A percentile compares a stretch with the other conserved stretches of the same genome.
Evolutionary conservation across 1,140 invertebrate genomes (phyloP).

Genomic region (Meteorus sp.): DNA sequence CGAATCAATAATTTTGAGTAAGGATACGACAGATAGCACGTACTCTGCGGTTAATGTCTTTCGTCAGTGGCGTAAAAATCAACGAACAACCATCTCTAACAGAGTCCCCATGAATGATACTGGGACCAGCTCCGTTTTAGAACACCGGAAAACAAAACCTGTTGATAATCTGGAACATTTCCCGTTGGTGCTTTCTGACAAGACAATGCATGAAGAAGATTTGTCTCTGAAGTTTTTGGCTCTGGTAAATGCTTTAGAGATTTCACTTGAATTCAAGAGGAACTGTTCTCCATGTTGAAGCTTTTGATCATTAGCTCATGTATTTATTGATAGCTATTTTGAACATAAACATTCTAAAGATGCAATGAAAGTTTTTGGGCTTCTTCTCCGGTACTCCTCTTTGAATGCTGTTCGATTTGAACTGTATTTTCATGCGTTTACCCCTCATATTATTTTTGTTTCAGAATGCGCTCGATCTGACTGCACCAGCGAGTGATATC

Average conservation of each 20-base stretch:
- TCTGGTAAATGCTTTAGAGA: constrained; percentile 38
- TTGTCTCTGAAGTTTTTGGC: constrained; percentile 51
- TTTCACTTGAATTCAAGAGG: too few species aligned
- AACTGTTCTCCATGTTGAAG: too few species aligned
- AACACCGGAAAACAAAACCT: constrained; percentile 18
- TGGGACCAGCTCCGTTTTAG: background rate
- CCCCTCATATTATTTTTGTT: constrained; percentile 40
- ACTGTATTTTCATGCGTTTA: background rate
- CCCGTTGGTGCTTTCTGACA: constrained; percentile 43
- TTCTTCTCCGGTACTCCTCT: background rate
- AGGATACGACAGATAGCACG: too few species aligned
- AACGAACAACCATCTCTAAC: too few species aligned
- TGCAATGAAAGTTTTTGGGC: background rate
- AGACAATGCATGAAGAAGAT: constrained; percentile 47
- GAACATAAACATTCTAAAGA: background rate
- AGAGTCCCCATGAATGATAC: constrained; percentile 32
- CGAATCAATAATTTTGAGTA: too few species aligned
- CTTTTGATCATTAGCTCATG: background rate
- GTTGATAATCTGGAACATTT: constrained; percentile 46
- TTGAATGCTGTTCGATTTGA: background rate
- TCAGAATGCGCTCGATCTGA: constrained; percentile 92
- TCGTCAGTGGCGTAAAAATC: too few species aligned
- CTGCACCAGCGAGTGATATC: constrained; percentile 87
- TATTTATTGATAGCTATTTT: background rate
- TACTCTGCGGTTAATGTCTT: too few species aligned